phyloP scores from a whole-genome alignment of 2,888 invertebrate genomes.

The Dexiosoma caninum region DNA sequence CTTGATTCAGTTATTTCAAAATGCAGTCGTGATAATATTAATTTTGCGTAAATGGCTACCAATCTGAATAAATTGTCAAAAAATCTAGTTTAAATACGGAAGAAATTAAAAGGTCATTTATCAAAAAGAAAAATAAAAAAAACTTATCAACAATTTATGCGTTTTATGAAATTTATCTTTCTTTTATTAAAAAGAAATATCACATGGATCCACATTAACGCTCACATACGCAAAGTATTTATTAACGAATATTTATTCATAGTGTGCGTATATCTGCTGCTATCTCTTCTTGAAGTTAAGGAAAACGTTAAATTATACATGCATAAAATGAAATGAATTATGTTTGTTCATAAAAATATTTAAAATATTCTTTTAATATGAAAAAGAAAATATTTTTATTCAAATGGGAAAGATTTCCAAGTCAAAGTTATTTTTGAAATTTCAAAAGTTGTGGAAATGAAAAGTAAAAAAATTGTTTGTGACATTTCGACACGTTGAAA shows the following conservation, averaged over 20 bases:
- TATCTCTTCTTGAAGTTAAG: not conserved
- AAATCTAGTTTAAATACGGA: too few species aligned
- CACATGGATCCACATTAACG: not conserved
- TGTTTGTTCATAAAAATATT: constrained; percentile 42
- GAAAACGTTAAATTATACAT: not conserved
- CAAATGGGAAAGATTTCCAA: not conserved
- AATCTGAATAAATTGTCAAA: too few species aligned
- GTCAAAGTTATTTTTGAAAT: not conserved
- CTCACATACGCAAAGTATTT: not conserved
- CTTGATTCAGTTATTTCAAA: too few species aligned
- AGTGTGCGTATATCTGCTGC: not conserved
- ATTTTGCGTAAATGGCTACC: too few species aligned
- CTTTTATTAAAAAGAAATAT: not conserved
- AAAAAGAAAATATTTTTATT: not conserved
- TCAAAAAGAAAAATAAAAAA: too few species aligned
- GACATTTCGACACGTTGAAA: too few species aligned
- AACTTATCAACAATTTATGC: not conserved
- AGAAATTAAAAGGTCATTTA: too few species aligned
- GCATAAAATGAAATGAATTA: constrained; percentile 48
- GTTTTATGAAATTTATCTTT: not conserved
- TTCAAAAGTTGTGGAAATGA: too few species aligned
- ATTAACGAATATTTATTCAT: constrained; percentile 19
- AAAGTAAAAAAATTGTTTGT: too few species aligned
- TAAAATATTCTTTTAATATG: not conserved
- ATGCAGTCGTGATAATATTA: too few species aligned